Evolutionary conservation across 2,113 vertebrate genomes (phyloP), one percentile per base, ranked within the genome.

Genomic region (Catharus fuscescens): DNA sequence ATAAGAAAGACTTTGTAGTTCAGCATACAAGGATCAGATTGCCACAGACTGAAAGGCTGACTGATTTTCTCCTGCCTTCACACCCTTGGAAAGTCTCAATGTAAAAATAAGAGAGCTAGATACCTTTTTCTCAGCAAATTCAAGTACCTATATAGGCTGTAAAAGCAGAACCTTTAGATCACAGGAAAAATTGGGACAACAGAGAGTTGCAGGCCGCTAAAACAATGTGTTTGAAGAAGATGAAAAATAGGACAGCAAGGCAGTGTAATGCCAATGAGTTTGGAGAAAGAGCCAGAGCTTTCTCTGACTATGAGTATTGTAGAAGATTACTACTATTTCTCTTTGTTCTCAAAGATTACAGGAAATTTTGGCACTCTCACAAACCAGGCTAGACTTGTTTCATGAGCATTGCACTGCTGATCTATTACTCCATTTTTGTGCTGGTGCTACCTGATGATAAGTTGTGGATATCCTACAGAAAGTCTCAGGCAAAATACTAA

Each of bases 1-100:
- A 50, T 96, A 93, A 94, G 80, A 96, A 97, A 92, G 82, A 70
- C 59, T 91, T 96, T 88, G 48, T 90, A 93, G 92, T 90, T 92
- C 86, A 92, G 72, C 72, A 69, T 57, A 72, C 50, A 86, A 54
- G 24, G 80, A 96, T 69, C 81, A 90, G 81, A 70, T 87, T 96
- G 78, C 57, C 86, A 95, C 52, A 93, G 94, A 91, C 73, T 92
- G 57, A 71, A 86, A 86, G 29, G 73, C 81, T 86, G 59, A 56
- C 86, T 93, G 72, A 95, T 26, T 81, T 85, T 94, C n/a, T 87
- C 24, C 44, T 54, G 95, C 73, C 87, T 96, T 88, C 47, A 53
- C 32, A 52, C 18, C 69, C 38, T 88, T 92, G 86, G 45, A 80
- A 86, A 64, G 42, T 21, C 40, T 93, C 52, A 88, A 34, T 62